These are phyloP conservation scores for Mesoclemmys tuberculata DNA, from an alignment of 2,113 vertebrate species.

Conservation along the genomic window DNA sequence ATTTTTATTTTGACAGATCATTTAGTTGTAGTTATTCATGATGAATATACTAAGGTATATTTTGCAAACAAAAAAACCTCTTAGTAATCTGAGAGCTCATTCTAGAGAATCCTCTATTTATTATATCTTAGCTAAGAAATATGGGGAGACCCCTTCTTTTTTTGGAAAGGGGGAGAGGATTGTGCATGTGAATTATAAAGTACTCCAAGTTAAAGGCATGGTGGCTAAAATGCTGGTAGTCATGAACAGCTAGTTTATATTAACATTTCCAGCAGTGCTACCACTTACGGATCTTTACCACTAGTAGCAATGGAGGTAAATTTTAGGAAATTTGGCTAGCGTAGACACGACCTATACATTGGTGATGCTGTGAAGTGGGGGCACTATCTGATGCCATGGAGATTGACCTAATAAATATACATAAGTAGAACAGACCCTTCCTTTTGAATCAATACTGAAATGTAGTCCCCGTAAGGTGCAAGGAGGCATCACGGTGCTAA, in stretches of 20 bases:
- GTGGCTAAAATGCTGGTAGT: not conserved
- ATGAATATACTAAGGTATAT: not conserved
- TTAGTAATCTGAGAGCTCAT: not conserved
- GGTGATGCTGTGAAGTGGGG: not conserved
- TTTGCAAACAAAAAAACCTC: not conserved
- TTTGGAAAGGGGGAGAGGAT: not conserved
- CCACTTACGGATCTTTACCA: too few relatives aligned
- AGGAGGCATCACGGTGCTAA: not conserved
- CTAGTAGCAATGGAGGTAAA: not conserved
- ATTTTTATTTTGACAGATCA: not conserved
- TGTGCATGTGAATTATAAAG: not conserved
- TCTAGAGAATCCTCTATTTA: not conserved
- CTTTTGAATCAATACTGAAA: not conserved
- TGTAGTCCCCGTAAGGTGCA: not conserved
- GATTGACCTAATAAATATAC: not conserved
- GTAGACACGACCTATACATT: not conserved
- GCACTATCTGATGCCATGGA: not conserved
- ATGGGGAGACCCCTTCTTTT: not conserved
- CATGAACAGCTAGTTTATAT: not conserved
- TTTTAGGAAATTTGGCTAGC: not conserved
- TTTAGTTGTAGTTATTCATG: not conserved
- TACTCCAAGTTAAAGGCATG: not conserved
- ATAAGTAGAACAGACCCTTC: not conserved
- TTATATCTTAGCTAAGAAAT: not conserved
- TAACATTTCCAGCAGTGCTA: not conserved